Conservation (phyloP, 2,113 vertebrate species). For the Bujurquina vittata region DNA sequence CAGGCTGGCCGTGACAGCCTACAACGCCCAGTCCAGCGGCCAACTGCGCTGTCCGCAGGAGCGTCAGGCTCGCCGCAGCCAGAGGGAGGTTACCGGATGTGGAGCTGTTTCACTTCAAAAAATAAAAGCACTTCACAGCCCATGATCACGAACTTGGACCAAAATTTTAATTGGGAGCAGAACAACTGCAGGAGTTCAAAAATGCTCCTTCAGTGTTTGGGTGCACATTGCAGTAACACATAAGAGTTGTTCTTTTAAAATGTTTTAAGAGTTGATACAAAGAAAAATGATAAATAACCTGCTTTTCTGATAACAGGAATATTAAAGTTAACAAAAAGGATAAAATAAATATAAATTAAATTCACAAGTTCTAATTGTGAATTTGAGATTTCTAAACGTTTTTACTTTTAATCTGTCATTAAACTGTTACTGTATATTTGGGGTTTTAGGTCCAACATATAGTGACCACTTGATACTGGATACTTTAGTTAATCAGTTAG, state of each 20-base stretch:
- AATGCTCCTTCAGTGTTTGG: neutral
- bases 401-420: neutral
- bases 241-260: neutral
- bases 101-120: fast-evolving
- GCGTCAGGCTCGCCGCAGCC: neutral
- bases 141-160: neutral
- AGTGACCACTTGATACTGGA: neutral
- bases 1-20: conserved; percentile 7
- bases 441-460: neutral
- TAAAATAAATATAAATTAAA: neutral
- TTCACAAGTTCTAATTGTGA: neutral
- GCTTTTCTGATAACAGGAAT: neutral
- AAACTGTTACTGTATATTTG: neutral
- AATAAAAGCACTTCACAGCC: conserved; percentile 17
- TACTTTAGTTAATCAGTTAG: too few relatives aligned
- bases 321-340: neutral
- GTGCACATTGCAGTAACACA: neutral
- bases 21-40: conserved; percentile 45
- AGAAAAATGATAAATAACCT: too few relatives aligned
- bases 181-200: too few relatives aligned
- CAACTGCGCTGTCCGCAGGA: neutral
- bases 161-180: neutral
- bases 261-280: too few relatives aligned
- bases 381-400: neutral
- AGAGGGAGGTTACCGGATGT: neutral